phyloP scores from a whole-genome alignment of 2,888 invertebrate species.

The Caenorhabditis zanzibari region DNA sequence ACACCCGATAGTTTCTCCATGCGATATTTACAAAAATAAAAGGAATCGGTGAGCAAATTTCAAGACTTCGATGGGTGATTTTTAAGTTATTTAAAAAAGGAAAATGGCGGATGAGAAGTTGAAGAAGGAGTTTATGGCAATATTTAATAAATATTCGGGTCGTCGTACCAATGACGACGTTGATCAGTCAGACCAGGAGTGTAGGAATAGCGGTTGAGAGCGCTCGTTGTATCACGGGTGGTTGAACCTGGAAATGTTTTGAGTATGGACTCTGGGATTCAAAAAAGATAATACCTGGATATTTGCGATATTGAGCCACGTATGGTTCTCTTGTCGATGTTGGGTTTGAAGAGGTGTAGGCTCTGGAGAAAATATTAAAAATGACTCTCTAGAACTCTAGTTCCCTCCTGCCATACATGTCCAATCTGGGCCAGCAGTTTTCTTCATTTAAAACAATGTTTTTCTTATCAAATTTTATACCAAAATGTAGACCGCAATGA shows the following conservation, averaged over 20 bases:
- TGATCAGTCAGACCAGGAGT: conserved; percentile 73
- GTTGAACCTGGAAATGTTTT: conserved; percentile 57
- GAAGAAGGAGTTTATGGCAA: conserved; percentile 17
- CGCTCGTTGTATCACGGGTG: conserved; percentile 61
- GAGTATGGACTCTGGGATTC: conserved; percentile 22
- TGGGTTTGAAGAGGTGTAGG: conserved; percentile 57
- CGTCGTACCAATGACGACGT: conserved; percentile 77
- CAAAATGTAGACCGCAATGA: too few relatives aligned
- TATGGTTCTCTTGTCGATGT: conserved; percentile 67
- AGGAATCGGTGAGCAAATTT: conserved; percentile 28
- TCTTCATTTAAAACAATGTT: too few relatives aligned
- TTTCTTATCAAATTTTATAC: too few relatives aligned
- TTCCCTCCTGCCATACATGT: too few relatives aligned
- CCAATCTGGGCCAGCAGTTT: too few relatives aligned
- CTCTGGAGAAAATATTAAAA: conserved; percentile 41
- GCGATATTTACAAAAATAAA: conserved; percentile 58
- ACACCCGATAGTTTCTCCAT: conserved; percentile 61
- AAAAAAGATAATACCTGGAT: conserved; percentile 64
- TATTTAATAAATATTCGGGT: conserved; percentile 69
- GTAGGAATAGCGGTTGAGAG: conserved; percentile 75
- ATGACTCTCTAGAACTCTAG: too few relatives aligned
- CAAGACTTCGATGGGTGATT: too few relatives aligned
- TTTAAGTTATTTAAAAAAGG: conserved; percentile 14
- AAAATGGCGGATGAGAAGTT: conserved; percentile 11
- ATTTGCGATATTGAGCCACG: conserved; percentile 73